Percentiles rank a stretch among this genome's conserved stretches.
Conservation (phyloP, 2,888 invertebrate species). For the Lycophotia porphyrea region DNA sequence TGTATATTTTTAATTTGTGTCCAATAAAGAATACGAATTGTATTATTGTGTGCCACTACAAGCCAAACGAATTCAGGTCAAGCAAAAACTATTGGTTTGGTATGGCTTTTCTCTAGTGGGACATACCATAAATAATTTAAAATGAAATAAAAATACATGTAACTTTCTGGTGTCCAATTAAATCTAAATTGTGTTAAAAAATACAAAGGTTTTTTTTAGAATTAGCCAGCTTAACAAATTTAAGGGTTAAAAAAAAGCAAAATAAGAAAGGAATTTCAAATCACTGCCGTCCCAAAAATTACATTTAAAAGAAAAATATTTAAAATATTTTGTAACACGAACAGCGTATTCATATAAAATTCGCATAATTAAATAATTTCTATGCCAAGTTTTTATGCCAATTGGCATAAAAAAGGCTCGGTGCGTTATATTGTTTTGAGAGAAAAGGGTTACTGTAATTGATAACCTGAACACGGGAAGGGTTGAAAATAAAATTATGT, state of each 20-base stretch:
- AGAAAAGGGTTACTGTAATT: conserved; percentile 68
- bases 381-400: conserved; percentile 63
- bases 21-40: too few species aligned
- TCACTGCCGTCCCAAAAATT: conserved; percentile 29
- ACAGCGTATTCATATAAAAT: conserved; percentile 59
- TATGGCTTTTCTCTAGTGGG: background rate
- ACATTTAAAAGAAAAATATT: conserved; percentile 36
- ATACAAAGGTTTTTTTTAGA: background rate
- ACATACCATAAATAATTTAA: background rate
- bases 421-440: conserved; percentile 67
- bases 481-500: conserved; percentile 66
- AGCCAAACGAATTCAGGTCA: background rate
- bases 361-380: conserved; percentile 71
- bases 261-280: conserved; percentile 41
- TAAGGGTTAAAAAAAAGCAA: conserved; percentile 1
- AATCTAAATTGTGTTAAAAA: background rate
- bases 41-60: too few species aligned
- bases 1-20: too few species aligned
- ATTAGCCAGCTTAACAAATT: conserved; percentile 1
- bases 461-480: conserved; percentile 66
- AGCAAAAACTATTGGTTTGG: background rate
- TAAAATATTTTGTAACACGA: conserved; percentile 46
- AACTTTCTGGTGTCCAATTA: background rate
- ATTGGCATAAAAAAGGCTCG: conserved; percentile 65
- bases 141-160: background rate